phyloP scores from a whole-genome alignment of 2,113 vertebrate species.

The Phalacrocorax aristotelis region DNA sequence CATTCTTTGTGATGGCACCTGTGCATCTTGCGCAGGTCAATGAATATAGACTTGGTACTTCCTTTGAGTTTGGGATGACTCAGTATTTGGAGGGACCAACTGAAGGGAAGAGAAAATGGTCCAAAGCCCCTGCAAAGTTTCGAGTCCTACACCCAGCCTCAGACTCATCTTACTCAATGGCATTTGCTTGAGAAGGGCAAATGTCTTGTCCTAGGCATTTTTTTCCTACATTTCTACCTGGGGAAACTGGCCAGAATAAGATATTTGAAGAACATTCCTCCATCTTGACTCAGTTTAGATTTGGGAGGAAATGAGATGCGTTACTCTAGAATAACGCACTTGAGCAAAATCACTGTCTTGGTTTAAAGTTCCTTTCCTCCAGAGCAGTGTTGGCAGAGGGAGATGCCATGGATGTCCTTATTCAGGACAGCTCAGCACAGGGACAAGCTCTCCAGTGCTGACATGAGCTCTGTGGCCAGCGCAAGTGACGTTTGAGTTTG shows the following conservation, averaged over 20 bases:
- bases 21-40: not conserved
- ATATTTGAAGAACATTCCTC: not conserved
- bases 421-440: not conserved
- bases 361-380: not conserved
- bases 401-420: not conserved
- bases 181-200: not conserved
- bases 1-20: not conserved
- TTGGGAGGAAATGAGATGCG: too few relatives aligned
- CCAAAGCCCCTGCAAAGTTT: not conserved
- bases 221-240: not conserved
- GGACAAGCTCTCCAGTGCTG: not conserved
- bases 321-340: not conserved
- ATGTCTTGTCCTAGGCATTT: not conserved
- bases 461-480: not conserved
- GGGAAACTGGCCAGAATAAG: not conserved
- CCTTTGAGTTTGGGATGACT: not conserved
- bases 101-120: not conserved
- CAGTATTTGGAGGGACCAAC: rapidly evolving
- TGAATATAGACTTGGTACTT: not conserved
- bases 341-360: not conserved
- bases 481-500: not conserved
- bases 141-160: rapidly evolving
- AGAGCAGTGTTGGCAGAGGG: not conserved
- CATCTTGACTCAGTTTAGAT: not conserved
- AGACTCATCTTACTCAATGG: not conserved